phyloP scores from a whole-genome alignment of 2,113 vertebrate species.

The Polypterus senegalus region DNA sequence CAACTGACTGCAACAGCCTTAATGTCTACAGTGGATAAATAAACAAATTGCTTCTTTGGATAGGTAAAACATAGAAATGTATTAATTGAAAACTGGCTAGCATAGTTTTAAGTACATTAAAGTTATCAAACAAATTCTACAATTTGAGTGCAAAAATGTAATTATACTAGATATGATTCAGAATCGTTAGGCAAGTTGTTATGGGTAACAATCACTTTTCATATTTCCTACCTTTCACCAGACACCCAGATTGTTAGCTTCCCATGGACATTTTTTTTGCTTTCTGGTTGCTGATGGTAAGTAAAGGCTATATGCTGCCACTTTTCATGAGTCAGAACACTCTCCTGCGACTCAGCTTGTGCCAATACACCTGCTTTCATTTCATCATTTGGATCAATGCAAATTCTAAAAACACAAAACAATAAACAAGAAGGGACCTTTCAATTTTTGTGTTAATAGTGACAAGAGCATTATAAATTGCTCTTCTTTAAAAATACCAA shows the following conservation, averaged over 20 bases:
- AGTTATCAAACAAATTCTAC: neutral
- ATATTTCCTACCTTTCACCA: slow-evolving; percentile 68
- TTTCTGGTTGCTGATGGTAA: slow-evolving; percentile 76
- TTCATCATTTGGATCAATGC: slow-evolving; percentile 83
- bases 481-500: too few species aligned
- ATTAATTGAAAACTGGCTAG: too few species aligned
- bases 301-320: slow-evolving; percentile 90
- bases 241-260: slow-evolving; percentile 75
- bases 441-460: too few species aligned
- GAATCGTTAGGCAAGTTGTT: neutral
- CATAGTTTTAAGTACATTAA: too few species aligned
- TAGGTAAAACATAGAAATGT: too few species aligned
- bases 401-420: slow-evolving; percentile 52
- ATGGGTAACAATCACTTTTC: too few species aligned
- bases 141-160: neutral
- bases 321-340: slow-evolving; percentile 49
- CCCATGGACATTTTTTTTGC: slow-evolving; percentile 77
- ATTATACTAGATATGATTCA: neutral
- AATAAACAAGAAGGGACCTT: too few species aligned
- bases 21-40: too few species aligned
- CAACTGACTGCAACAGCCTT: too few species aligned
- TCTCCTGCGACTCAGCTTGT: slow-evolving; percentile 73
- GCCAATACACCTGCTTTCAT: slow-evolving; percentile 74
- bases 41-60: too few species aligned
- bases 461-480: too few species aligned